Base-by-base conservation (phyloP, 2,888 invertebrate genomes). In the Drosophila seclusa region DNA sequence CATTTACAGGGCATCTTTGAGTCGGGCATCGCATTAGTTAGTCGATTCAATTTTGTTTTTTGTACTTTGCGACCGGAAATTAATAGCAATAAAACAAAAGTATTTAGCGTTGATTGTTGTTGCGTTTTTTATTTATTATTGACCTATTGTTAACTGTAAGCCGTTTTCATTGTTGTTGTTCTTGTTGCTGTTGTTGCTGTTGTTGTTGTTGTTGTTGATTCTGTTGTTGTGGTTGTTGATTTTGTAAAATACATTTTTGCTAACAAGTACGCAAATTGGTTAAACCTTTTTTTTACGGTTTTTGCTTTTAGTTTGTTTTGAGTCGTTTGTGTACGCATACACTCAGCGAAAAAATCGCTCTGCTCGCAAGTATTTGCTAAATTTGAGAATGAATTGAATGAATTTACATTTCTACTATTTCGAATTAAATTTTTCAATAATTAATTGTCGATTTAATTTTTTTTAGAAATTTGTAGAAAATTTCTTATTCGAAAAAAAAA, bases 231-330 rank as follows among this genome's bases (percentile, higher is more conserved):
- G 34, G 21, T 6, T 54, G 53, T 24, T 54, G 45, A 8, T 24
- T 45, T 27, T 24, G 45, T 45, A 24, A 45, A 45, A 27, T 27
- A 45, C 62, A 62, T 49, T 50, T 45, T 62, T 36, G 61, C 60
- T 40, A n/a, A 18, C 38, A 62, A 71, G 55, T 78, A 67, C 60
- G 67, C 74, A 76, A 87, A 87, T 87, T 82, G 69, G 74, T 79
- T 77, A 62, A 74, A 68, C 59, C 58, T 69, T 57, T 42, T 27
- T 21, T 68, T 54, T 40, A 7, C 29, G 42, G n/a, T 50, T 38
- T 72, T 57, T 42, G 52, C 48, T 49, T 62, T 58, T 52, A n/a
- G 61, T 63, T 78, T 73, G 58, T 75, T 78, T 73, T 78, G 54
- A 59, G 65, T 53, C 64, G 50, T 34, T 68, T 80, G 8, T 27